Evolutionary conservation across 2,888 invertebrate genomes (phyloP).

Genomic region (Cybosia mesomella): DNA sequence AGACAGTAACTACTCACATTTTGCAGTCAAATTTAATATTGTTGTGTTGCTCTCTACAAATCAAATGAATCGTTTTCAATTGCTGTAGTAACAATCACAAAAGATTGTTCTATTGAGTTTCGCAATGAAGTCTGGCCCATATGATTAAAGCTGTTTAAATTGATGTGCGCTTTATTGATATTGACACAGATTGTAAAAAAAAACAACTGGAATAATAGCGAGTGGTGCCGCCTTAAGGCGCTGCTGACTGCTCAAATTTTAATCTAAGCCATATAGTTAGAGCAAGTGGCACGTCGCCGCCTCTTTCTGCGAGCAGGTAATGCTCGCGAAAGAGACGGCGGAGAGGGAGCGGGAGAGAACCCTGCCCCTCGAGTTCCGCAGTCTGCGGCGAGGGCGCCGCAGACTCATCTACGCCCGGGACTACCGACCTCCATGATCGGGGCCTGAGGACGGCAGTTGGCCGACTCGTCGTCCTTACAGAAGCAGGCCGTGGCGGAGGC

Average conservation of each 20-base stretch:
- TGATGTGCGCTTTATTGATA: conserved; percentile 17
- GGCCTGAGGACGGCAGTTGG: too few species aligned
- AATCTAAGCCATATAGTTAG: background rate
- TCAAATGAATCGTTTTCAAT: conserved; percentile 11
- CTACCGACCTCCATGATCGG: too few species aligned
- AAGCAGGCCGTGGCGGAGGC: too few species aligned
- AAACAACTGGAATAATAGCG: background rate
- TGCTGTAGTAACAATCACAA: background rate
- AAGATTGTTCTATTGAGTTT: conserved; percentile 7
- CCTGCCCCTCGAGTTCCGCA: too few species aligned
- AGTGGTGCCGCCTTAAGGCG: background rate
- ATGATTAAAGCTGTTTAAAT: conserved; percentile 17
- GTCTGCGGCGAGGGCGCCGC: too few species aligned
- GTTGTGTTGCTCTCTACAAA: background rate
- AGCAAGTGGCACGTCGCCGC: too few species aligned
- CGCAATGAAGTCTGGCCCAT: conserved; percentile 11
- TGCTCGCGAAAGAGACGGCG: too few species aligned
- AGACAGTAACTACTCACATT: background rate
- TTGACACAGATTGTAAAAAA: conserved; percentile 18
- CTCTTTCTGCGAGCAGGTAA: too few species aligned
- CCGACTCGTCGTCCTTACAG: too few species aligned
- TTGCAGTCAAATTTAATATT: background rate
- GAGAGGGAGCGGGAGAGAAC: too few species aligned
- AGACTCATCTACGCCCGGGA: too few species aligned
- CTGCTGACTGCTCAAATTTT: background rate